Base-by-base conservation (phyloP, 2,888 invertebrate genomes). In the Neuroscelio doddi region DNA sequence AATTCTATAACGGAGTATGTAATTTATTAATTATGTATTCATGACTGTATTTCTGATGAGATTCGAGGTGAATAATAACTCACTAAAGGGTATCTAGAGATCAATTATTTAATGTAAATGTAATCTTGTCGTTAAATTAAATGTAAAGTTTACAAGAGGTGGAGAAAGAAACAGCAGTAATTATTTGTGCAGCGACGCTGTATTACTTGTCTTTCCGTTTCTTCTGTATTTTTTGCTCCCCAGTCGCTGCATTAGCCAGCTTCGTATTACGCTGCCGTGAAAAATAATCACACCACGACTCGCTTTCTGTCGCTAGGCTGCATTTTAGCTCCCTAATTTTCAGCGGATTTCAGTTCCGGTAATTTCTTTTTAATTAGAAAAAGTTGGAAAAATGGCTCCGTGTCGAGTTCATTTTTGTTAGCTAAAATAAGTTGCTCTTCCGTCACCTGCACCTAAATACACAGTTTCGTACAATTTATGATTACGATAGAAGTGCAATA, bases 51-150 rank as follows among this genome's bases (percentile, higher is more conserved):
- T 5, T 5, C 2, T 21, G 21, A 5, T 21, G 21, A 21, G 3
- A 21, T 21, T 21, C 5, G 2, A 21, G 21, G 3, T 5, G 5
- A 3, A 5, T 2, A 21, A 21, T 5, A 5, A 21, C 21, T 2
- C 5, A 5, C 5, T 21, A 44, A 44, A 36, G 4, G 21, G 9
- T 34, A 45, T 5, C 57, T 67, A 52, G 66, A 56, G 64, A 73
- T 70, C 70, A 69, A 70, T 73, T 62, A 64, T 65, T 55, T 39
- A 57, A 32, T 51, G 41, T 14, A 38, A 30, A 50, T 21, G 15
- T 10, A 39, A 10, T 15, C 8, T 10, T 50, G 29, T 24, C 26
- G 49, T 65, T 65, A 65, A 65, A 70, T 70, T 70, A 68, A 68
- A 66, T 36, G 49, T 49, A 68, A 68, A 56, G 61, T 65, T 59